Base-by-base conservation (phyloP, 1,140 invertebrate species). In the Ruditapes philippinarum region DNA sequence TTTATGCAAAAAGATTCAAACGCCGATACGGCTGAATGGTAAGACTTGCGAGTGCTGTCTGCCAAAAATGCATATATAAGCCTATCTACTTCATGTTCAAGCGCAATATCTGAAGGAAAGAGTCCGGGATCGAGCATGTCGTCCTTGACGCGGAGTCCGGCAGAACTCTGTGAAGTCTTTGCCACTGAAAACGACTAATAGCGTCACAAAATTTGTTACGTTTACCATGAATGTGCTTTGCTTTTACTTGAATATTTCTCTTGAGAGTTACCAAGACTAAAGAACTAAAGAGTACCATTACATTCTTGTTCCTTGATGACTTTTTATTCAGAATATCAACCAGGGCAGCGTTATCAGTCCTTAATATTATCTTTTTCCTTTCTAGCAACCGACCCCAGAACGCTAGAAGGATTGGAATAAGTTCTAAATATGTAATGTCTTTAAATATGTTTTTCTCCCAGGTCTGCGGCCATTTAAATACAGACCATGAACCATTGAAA, bases 181-280 rank as follows among this genome's bases (percentile, higher is more conserved):
- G 22, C 60, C 60, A 88, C 38, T 88, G 79, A n/a, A 51, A n/a
- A 62, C 89, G 79, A 83, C 83, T 87, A 45, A 90, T 38, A 25
- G 57, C 19, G 62, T 90, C 89, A 42, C 74, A 45, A 49, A 90
- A 74, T 51, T 33, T 51, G 60, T 90, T 86, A 5, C 73, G 4
- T 54, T 51, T 38, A 57, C 78, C 65, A 17, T 9, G 28, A 45
- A 90, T 83, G 36, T 90, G 89, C 25, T 60, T 49, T 17, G 76
- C 76, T 73, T 76, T 73, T 22, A 90, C 57, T 33, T 74, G 40
- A 51, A 88, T 83, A 60, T 88, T 83, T 28, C 76, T 11, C 36
- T 49, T 45, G 2, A 88, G 22, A 40, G 57, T 12, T 28, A n/a
- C n/a, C 4, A 83, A 45, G 17, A 90, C 70, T 40, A 88, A 42